Conservation (phyloP, 2,113 vertebrate species). For the Thunnus thynnus region DNA sequence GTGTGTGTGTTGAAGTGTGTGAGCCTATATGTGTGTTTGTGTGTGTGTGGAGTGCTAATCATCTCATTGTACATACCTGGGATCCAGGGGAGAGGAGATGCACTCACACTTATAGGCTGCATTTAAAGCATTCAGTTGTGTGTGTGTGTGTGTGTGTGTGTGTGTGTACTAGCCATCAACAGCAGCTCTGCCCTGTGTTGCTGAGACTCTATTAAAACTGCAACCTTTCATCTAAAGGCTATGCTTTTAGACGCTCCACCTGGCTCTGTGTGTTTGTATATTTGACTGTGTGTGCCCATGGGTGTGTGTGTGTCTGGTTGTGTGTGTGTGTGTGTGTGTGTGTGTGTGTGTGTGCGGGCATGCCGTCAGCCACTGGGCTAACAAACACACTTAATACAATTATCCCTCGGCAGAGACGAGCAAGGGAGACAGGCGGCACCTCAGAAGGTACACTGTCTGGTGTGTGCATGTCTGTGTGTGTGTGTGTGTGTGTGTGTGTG, state of each 20-base stretch:
- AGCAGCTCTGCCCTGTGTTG: slow-evolving; percentile 61
- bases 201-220: slow-evolving; percentile 61
- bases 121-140: background rate
- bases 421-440: slow-evolving; percentile 67
- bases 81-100: background rate
- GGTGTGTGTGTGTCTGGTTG: background rate
- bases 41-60: slow-evolving; percentile 11
- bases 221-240: slow-evolving; percentile 60
- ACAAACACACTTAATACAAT: slow-evolving; percentile 80
- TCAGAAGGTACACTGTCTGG: slow-evolving; percentile 61
- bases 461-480: slow-evolving; percentile 15
- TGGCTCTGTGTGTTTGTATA: slow-evolving; percentile 34
- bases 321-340: slow-evolving; percentile 28
- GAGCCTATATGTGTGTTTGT: background rate
- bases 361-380: slow-evolving; percentile 61
- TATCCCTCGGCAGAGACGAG: slow-evolving; percentile 68
- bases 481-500: slow-evolving; percentile 48
- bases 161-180: slow-evolving; percentile 59
- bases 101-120: slow-evolving; percentile 14
- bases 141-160: slow-evolving; percentile 1
- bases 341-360: slow-evolving; percentile 5
- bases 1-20: background rate
- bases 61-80: slow-evolving; percentile 31
- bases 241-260: slow-evolving; percentile 38
- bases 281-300: slow-evolving; percentile 3